A percentile compares a stretch with the other conserved stretches of the same genome.
Conservation (phyloP, 2,113 vertebrate genomes). For the Osmerus mordax region DNA sequence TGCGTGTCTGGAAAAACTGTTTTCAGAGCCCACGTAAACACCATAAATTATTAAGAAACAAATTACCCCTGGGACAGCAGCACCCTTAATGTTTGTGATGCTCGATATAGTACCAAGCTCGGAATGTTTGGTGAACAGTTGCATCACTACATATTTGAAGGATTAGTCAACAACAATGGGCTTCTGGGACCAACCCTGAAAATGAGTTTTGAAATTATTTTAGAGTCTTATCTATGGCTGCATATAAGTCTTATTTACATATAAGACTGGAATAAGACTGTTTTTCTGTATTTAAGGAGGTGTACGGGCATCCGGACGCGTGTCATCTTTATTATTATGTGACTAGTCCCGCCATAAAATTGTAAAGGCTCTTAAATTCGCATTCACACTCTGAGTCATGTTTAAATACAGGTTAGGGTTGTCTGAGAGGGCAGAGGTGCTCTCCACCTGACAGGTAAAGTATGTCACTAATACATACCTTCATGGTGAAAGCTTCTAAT, state of each 20-base stretch:
- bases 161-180: neutral
- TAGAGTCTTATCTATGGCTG: no score
- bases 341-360: conserved; percentile 60
- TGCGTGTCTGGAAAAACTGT: conserved; percentile 73
- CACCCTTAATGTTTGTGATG: conserved; percentile 52
- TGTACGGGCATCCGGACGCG: conserved; percentile 35
- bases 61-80: conserved; percentile 61
- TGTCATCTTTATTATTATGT: conserved; percentile 51
- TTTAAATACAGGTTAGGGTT: conserved; percentile 63
- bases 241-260: no score
- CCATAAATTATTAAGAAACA: conserved; percentile 74
- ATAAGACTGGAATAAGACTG: no score
- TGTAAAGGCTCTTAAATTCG: conserved; percentile 53
- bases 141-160: conserved; percentile 40
- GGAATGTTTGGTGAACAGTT: conserved; percentile 47
- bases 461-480: conserved; percentile 81
- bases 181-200: neutral
- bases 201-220: neutral
- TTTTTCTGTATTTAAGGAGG: conserved; percentile 1
- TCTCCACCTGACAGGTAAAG: conserved; percentile 60
- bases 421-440: conserved; percentile 57
- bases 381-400: conserved; percentile 59
- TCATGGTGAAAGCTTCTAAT: conserved; percentile 98
- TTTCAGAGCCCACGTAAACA: conserved; percentile 70
- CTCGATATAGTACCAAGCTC: conserved; percentile 51